Conservation (phyloP, 2,888 invertebrate genomes). For the Mesoligia furuncula region DNA sequence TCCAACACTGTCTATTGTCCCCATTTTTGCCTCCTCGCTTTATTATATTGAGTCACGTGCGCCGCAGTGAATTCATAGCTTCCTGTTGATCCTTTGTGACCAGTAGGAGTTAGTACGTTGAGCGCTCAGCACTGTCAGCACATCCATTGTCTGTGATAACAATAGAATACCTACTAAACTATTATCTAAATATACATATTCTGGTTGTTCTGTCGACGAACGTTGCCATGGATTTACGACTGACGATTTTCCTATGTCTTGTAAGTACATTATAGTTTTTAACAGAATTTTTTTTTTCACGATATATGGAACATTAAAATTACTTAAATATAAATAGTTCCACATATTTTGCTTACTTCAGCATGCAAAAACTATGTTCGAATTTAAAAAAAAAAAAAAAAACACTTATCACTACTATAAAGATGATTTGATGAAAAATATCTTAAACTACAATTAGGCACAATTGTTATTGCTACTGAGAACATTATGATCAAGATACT, state of each 20-base stretch:
- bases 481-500: neutral
- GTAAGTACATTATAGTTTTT: constrained; percentile 74
- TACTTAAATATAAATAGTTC: neutral
- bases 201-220: constrained; percentile 11
- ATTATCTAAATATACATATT: constrained; percentile 5
- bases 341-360: neutral
- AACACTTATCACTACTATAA: neutral
- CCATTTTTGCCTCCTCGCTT: constrained; percentile 68
- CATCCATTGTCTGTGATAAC: constrained; percentile 45
- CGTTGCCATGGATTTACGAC: constrained; percentile 75
- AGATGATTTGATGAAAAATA: neutral
- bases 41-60: constrained; percentile 76
- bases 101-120: constrained; percentile 77
- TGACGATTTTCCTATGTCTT: constrained; percentile 72
- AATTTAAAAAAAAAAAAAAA: neutral
- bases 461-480: too few relatives aligned
- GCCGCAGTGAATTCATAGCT: constrained; percentile 73
- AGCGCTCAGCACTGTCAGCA: constrained; percentile 66
- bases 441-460: too few relatives aligned
- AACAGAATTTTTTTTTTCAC: neutral
- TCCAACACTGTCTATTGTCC: constrained; percentile 73
- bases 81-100: constrained; percentile 71
- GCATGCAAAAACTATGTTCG: neutral
- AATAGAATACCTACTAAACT: constrained; percentile 39
- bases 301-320: neutral